phyloP scores from a whole-genome alignment of 2,888 invertebrate species.

The Netelia virgata region DNA sequence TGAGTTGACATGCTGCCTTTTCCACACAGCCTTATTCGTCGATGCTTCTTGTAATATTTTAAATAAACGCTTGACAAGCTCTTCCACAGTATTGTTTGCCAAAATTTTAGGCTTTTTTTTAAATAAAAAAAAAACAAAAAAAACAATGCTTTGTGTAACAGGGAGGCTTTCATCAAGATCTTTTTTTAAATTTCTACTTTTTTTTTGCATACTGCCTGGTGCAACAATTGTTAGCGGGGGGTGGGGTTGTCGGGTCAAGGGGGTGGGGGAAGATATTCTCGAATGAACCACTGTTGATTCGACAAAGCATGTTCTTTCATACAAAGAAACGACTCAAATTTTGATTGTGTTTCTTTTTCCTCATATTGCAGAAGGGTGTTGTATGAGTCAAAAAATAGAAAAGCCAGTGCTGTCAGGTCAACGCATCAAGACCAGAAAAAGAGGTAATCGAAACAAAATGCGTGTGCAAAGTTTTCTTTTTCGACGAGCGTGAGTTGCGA shows the following conservation, averaged over 20 bases:
- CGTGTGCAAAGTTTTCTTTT: background rate
- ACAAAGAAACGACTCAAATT: constrained; percentile 21
- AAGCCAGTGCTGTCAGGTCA: constrained; percentile 99
- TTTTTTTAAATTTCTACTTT: constrained; percentile 4
- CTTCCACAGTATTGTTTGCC: too few relatives aligned
- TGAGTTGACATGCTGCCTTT: constrained; percentile 38
- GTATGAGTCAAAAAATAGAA: constrained; percentile 99
- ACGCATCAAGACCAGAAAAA: constrained; percentile 99
- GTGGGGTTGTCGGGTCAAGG: background rate
- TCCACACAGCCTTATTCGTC: constrained; percentile 49
- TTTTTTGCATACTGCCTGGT: background rate
- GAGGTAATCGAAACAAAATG: constrained; percentile 89
- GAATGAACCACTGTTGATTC: constrained; percentile 33
- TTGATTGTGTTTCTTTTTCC: constrained; percentile 75
- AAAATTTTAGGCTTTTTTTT: background rate
- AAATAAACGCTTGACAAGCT: too few relatives aligned
- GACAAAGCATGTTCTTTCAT: constrained; percentile 45
- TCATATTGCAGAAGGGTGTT: constrained; percentile 92
- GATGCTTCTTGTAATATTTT: background rate
- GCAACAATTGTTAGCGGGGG: background rate
- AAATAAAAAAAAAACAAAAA: background rate
- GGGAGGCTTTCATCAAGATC: constrained; percentile 31
- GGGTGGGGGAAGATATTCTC: constrained; percentile 2
- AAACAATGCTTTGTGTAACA: constrained; percentile 30
- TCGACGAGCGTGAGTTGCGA: too few relatives aligned